Base-by-base conservation (phyloP, 2,113 vertebrate genomes). In the Cyanoliseus patagonus region DNA sequence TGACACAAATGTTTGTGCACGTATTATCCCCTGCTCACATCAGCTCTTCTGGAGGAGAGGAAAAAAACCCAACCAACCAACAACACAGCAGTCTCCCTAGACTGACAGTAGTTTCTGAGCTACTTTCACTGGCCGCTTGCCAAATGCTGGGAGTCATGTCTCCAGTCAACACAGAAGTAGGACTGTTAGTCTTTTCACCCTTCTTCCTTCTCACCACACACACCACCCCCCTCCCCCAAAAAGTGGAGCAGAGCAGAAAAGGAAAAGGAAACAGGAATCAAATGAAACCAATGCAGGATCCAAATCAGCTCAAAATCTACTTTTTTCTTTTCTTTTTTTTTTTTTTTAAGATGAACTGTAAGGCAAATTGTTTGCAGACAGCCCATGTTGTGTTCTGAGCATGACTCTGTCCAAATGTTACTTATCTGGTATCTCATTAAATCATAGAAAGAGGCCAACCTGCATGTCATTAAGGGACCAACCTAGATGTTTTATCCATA, bases 211-310 rank as follows among this genome's bases (percentile, higher is more conserved):
- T 14, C 49, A 37, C 33, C 9, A 24, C 57, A 59, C 57, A 35
- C 33, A 24, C n/a, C 33, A 24, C 19, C 9, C 37, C 2, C 1
- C 1, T 11, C 18, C 14, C 8, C 7, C 4, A 4, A 3, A 23
- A 10, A 35, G 19, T 4, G 9, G 57, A 11, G 61, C 7, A 23
- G 1, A 3, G 1, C 7, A 33, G 39, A 13, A 64, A 64, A n/a
- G 8, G 17, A 78, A 83, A 42, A 39, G 55, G 10, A 82, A 52
- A 4, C 10, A 85, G 24, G 28, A 90, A 77, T 81, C 13, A 90
- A 74, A 76, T 15, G 74, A 80, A 83, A 68, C 10, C 18, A 83
- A 35, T 15, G 27, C 28, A 84, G 11, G 17, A 79, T 72, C 25
- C 35, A 51, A 31, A 51, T 57, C 41, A 81, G 22, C 28, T 87